Conservation (phyloP, 1,140 invertebrate genomes). For the Belonocnema kinseyi region DNA sequence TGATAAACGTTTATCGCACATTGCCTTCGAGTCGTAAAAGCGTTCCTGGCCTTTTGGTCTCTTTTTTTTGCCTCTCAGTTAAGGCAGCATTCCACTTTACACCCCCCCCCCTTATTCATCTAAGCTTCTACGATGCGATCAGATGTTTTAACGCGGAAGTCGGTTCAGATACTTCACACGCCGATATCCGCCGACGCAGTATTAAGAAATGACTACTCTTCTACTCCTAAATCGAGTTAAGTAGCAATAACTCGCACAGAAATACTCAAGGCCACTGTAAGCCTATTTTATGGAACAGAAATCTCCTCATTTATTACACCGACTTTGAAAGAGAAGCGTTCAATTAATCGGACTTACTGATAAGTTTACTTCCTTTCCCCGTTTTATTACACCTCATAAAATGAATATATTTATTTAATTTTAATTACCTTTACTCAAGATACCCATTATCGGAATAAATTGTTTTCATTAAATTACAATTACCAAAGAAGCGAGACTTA, state of each 20-base stretch:
- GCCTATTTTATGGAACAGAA: not conserved
- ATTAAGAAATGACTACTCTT: not conserved
- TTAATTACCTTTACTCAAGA: too few relatives aligned
- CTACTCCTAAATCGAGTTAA: constrained; percentile 3
- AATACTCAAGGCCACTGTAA: not conserved
- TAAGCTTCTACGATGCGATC: not conserved
- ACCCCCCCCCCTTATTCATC: not conserved
- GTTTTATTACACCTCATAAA: not conserved
- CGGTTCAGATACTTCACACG: constrained; percentile 2
- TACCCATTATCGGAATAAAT: too few relatives aligned
- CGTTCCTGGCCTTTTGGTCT: not conserved
- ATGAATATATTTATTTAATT: not conserved
- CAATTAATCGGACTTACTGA: not conserved
- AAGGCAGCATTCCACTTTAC: not conserved
- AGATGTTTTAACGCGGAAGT: constrained; percentile 17
- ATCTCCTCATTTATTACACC: not conserved
- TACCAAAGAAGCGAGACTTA: too few relatives aligned
- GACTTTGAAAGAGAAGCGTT: not conserved
- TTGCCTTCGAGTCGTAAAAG: not conserved
- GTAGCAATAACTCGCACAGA: not conserved
- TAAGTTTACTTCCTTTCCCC: not conserved
- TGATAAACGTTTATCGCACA: constrained; percentile 20
- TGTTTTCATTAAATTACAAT: too few relatives aligned
- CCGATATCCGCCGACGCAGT: not conserved
- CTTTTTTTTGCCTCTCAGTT: not conserved